Conservation (phyloP, 2,888 invertebrate species). For the Hyposoter didymator region DNA sequence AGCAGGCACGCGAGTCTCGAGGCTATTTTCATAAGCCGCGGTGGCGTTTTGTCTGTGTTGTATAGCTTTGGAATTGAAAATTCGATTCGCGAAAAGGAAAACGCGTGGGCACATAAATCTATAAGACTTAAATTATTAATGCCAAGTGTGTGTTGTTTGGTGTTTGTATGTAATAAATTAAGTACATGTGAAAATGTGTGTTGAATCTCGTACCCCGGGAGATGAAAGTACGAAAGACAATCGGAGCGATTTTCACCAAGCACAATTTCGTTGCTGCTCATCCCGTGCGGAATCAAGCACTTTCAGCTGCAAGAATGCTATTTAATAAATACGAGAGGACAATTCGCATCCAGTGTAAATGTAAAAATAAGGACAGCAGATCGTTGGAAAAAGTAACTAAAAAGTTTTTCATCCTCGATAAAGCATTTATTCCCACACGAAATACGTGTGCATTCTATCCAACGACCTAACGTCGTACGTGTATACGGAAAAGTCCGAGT, state of each 20-base stretch:
- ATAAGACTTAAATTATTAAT: not conserved
- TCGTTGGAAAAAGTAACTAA: not conserved
- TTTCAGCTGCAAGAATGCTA: not conserved
- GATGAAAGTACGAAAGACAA: not conserved
- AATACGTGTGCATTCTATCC: no score
- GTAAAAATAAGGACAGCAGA: no score
- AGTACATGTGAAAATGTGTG: not conserved
- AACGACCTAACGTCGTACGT: not conserved
- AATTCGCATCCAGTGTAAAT: not conserved
- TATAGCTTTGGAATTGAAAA: constrained; percentile 39
- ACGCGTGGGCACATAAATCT: constrained; percentile 27
- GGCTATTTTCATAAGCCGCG: constrained; percentile 40
- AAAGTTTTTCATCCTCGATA: not conserved
- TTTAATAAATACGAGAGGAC: constrained; percentile 6
- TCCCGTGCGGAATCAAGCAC: constrained; percentile 9
- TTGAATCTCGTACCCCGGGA: not conserved
- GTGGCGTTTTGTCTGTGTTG: constrained; percentile 13
- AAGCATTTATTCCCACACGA: not conserved
- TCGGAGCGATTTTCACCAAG: not conserved
- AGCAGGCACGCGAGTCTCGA: constrained; percentile 5
- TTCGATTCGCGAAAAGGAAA: constrained; percentile 37
- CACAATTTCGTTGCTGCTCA: not conserved
- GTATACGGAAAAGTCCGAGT: constrained; percentile 7
- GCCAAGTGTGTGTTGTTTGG: not conserved
- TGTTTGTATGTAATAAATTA: not conserved